phyloP scores from a whole-genome alignment of 2,888 invertebrate species.

The Ectobius pallidus region DNA sequence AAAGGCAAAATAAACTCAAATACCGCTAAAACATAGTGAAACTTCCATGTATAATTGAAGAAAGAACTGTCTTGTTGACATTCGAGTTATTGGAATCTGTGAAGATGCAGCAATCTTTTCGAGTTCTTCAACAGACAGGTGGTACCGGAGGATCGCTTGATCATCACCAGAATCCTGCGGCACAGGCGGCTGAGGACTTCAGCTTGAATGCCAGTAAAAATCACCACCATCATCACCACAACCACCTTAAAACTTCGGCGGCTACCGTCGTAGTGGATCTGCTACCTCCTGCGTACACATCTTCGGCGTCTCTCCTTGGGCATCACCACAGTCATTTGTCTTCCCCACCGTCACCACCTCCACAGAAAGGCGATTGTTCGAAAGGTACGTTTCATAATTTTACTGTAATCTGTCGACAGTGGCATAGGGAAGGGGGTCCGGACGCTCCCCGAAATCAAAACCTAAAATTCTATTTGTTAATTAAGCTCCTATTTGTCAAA shows the following conservation, averaged over 20 bases:
- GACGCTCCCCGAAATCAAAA: too few relatives aligned
- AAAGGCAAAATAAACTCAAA: too few relatives aligned
- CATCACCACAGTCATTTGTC: constrained; percentile 44
- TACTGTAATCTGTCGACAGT: too few relatives aligned
- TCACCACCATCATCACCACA: constrained; percentile 4
- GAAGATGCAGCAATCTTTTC: constrained; percentile 5
- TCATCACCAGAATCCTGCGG: neutral
- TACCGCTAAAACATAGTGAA: too few relatives aligned
- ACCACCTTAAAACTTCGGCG: neutral
- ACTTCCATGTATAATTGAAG: too few relatives aligned
- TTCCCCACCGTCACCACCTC: constrained; percentile 37
- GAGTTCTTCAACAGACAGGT: neutral
- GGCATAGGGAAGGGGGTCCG: too few relatives aligned
- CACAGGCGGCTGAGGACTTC: constrained; percentile 21
- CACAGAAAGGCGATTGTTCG: neutral
- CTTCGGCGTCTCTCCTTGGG: constrained; percentile 31
- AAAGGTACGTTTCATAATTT: constrained; percentile 23
- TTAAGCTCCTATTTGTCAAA: too few relatives aligned
- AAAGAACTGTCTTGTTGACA: too few relatives aligned
- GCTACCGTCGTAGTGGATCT: constrained; percentile 63
- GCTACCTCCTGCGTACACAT: constrained; percentile 61
- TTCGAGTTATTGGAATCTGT: too few relatives aligned
- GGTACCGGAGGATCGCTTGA: neutral
- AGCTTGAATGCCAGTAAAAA: neutral
- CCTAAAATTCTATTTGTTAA: too few relatives aligned